Percentiles rank a stretch among this genome's conserved stretches.
Evolutionary conservation across 2,888 invertebrate species (phyloP).

Genomic region (Trichopria drosophilae): DNA sequence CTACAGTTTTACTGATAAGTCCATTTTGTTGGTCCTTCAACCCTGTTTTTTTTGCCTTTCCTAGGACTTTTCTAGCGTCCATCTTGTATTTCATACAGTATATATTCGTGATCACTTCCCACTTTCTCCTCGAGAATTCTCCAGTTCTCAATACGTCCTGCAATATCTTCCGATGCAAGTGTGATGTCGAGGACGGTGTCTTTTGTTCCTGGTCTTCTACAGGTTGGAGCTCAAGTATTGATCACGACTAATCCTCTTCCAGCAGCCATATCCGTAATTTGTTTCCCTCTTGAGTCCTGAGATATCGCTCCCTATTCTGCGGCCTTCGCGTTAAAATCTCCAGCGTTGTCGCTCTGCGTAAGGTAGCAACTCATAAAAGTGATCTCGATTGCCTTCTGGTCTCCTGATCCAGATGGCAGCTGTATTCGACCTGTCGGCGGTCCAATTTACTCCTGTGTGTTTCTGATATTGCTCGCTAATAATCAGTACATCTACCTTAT

Average conservation of each 20-base stretch:
- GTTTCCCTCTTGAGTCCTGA: slow-evolving; percentile 35
- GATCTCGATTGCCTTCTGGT: neutral
- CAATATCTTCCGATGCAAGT: slow-evolving; percentile 19
- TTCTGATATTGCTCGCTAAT: no score
- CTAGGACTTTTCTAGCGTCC: no score
- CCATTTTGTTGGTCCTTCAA: no score
- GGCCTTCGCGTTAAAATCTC: slow-evolving; percentile 23
- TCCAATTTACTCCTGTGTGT: no score
- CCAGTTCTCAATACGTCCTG: slow-evolving; percentile 19
- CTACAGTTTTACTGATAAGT: no score
- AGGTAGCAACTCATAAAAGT: neutral
- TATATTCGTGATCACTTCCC: slow-evolving; percentile 33
- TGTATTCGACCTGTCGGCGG: no score
- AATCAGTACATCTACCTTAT: slow-evolving; percentile 7
- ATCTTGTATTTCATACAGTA: slow-evolving; percentile 19
- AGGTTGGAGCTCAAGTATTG: slow-evolving; percentile 22
- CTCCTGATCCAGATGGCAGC: neutral
- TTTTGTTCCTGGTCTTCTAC: slow-evolving; percentile 17
- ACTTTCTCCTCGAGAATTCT: slow-evolving; percentile 29
- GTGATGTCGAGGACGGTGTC: slow-evolving; percentile 27
- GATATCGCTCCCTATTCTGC: slow-evolving; percentile 37
- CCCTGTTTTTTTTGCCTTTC: no score
- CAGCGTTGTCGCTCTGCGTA: neutral
- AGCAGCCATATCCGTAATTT: slow-evolving; percentile 36
- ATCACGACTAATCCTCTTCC: slow-evolving; percentile 26